phyloP scores from a whole-genome alignment of 1,140 invertebrate genomes.

The Neodiprion virginianus region DNA sequence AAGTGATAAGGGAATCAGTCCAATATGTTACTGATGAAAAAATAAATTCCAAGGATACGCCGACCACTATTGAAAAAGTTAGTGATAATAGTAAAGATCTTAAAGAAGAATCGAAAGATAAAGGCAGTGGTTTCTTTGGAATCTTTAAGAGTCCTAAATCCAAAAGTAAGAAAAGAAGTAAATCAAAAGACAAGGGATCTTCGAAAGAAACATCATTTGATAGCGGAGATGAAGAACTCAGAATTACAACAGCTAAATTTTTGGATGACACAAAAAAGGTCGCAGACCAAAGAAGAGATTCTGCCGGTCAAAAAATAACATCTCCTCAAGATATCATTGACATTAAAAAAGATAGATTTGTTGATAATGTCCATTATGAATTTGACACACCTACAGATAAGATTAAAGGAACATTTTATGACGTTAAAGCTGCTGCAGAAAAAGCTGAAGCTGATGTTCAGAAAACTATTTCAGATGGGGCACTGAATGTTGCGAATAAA shows the following conservation, averaged over 20 bases:
- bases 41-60: background rate
- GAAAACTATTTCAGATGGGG: background rate
- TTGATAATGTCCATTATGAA: conserved; percentile 23
- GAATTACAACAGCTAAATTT: conserved; percentile 38
- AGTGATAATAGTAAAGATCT: conserved; percentile 14
- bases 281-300: background rate
- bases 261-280: conserved; percentile 39
- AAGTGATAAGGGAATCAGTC: background rate
- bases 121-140: conserved; percentile 38
- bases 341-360: conserved; percentile 32
- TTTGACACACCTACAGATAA: conserved; percentile 37
- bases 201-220: conserved; percentile 45
- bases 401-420: conserved; percentile 37
- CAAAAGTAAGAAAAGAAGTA: conserved; percentile 39
- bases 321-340: conserved; percentile 14
- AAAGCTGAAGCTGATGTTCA: conserved; percentile 5
- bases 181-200: conserved; percentile 36
- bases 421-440: conserved; percentile 25
- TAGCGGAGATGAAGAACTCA: conserved; percentile 46
- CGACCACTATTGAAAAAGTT: background rate
- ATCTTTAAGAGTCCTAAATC: conserved; percentile 46
- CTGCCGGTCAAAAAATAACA: background rate
- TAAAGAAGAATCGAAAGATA: conserved; percentile 24
- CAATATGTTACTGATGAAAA: background rate
- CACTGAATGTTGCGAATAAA: conserved; percentile 4